Evolutionary conservation across 2,888 invertebrate genomes (phyloP), one percentile per base, ranked within the genome.

Genomic region (Hydroisotoma schaefferi): DNA sequence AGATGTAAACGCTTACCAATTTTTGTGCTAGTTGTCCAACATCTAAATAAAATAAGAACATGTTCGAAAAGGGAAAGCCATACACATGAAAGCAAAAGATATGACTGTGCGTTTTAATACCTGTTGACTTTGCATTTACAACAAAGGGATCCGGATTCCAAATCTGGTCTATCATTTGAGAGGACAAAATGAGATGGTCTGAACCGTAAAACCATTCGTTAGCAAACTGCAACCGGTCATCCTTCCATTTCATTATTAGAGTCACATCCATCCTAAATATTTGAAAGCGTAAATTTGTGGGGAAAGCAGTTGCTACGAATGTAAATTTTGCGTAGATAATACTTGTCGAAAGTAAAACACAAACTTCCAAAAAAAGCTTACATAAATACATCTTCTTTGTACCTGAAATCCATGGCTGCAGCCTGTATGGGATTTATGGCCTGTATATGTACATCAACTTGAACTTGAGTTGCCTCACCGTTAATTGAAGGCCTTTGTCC

Each of bases 371-470:
- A 43, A 25, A 20, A 49, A 40, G 29, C 5, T 46, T 20, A 22
- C 15, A 22, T 46, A 5, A 22, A 22, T 22, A 4, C 20, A 26
- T 46, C 22, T 22, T 6, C 4, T 15, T 57, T 67, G 79, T 79
- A 88, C 89, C 89, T 84, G 78, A 90, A 90, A 78, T 90, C 90
- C 90, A 90, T 90, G 74, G 90, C 89, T 78, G 89, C 89, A 64
- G 90, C 89, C 75, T 89, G 90, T 71, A 90, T 89, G n/a, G 90
- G 89, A 78, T 90, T 90, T 63, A 90, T 88, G 76, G 90, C 90
- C 69, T 89, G 87, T 43, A 90, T 86, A 76, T 87, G 87, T 75
- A 90, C 87, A 74, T 87, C 87, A 77, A 88, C 88, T 74, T 88
- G 86, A 44, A 90, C 86, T 69, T 84, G 80, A 57, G 89, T 85